Conservation (phyloP, 2,888 invertebrate species). For the Chymomyza procnemis region DNA sequence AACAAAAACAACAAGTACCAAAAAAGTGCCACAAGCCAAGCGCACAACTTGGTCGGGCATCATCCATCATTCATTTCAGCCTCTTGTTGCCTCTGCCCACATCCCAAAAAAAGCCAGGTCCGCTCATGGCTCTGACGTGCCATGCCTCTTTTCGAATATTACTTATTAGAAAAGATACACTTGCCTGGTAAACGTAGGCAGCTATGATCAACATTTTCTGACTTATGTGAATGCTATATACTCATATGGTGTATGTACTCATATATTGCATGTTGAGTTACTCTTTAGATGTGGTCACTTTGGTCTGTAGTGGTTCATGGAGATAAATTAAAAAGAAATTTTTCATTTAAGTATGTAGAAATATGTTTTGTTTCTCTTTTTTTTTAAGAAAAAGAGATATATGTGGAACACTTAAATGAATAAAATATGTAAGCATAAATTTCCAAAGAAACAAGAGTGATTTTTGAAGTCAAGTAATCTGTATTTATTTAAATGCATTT, state of each 20-base stretch:
- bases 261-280: background rate
- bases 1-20: slow-evolving; percentile 50
- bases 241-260: background rate
- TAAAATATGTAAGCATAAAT: no score
- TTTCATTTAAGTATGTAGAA: background rate
- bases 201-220: background rate
- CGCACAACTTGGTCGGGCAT: slow-evolving; percentile 12
- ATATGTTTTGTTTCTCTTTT: no score
- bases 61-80: slow-evolving; percentile 53
- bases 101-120: background rate
- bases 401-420: no score
- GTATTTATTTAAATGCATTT: no score
- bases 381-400: no score
- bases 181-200: background rate
- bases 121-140: background rate
- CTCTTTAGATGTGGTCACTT: background rate
- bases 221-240: background rate
- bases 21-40: slow-evolving; percentile 51
- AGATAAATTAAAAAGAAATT: background rate
- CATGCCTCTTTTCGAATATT: background rate
- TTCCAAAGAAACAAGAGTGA: no score
- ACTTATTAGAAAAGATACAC: background rate
- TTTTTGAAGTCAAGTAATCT: no score
- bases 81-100: background rate
- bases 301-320: no score